These are phyloP conservation scores for Coleophora flavipennella DNA, from an alignment of 2,888 invertebrate genomes.

Conservation along the genomic window DNA sequence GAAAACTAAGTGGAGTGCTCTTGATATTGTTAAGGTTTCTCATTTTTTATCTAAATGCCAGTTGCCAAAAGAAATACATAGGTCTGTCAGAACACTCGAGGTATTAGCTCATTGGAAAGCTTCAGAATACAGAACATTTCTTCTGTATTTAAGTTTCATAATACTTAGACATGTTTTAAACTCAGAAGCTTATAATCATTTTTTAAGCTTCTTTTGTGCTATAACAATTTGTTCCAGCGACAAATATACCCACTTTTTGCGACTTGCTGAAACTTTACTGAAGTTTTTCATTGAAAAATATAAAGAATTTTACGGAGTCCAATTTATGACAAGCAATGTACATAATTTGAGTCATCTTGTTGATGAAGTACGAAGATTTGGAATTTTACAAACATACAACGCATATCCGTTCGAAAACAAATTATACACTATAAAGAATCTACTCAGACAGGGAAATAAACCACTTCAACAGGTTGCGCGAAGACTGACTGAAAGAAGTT, in stretches of 20 bases:
- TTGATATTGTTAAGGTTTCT: constrained; percentile 8
- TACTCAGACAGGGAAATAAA: constrained; percentile 13
- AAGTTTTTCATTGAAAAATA: not conserved
- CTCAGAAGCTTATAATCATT: constrained; percentile 4
- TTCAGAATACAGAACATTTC: constrained; percentile 7
- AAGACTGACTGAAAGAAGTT: constrained; percentile 7
- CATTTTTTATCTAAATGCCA: constrained; percentile 6
- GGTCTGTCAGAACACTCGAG: constrained; percentile 2
- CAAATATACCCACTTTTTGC: constrained; percentile 1
- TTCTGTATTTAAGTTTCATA: constrained; percentile 7
- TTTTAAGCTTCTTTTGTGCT: constrained; percentile 2
- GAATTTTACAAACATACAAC: constrained; percentile 7
- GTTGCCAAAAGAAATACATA: constrained; percentile 6
- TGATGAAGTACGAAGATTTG: constrained; percentile 9
- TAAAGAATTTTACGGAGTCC: not conserved
- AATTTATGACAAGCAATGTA: constrained; percentile 6
- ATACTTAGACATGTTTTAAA: constrained; percentile 4
- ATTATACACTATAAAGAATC: constrained; percentile 9
- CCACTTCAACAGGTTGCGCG: constrained; percentile 12
- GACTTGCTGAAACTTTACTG: not conserved
- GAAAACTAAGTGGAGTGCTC: constrained; percentile 14
- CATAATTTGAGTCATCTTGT: constrained; percentile 9
- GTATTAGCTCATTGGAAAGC: constrained; percentile 9
- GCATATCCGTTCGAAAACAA: constrained; percentile 15
- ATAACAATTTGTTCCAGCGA: constrained; percentile 5